phyloP scores from a whole-genome alignment of 2,888 invertebrate genomes.

The Caenorhabditis sp. region DNA sequence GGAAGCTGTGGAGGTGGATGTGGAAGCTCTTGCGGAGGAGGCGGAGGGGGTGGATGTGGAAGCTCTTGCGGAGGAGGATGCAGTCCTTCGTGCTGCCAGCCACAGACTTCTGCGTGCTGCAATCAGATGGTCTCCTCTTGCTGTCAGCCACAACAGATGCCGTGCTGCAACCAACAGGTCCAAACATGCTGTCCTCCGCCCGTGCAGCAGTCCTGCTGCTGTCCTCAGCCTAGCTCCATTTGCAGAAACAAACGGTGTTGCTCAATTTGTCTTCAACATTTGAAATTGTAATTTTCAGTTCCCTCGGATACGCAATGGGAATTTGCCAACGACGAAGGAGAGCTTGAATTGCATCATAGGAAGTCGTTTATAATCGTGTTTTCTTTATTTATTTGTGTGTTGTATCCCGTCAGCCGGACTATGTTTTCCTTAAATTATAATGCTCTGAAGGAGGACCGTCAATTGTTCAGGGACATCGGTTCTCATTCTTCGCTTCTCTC shows the following conservation, averaged over 20 bases:
- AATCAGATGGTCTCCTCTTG: constrained; percentile 24
- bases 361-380: constrained; percentile 43
- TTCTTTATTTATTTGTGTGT: constrained; percentile 16
- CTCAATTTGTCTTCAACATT: background rate
- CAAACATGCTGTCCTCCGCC: constrained; percentile 56
- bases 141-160: constrained; percentile 36
- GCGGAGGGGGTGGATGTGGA: constrained; percentile 20
- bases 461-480: constrained; percentile 50
- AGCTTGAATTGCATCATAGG: constrained; percentile 28
- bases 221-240: constrained; percentile 25
- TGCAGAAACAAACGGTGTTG: constrained; percentile 50
- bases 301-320: constrained; percentile 53
- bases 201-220: constrained; percentile 46
- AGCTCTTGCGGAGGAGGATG: constrained; percentile 29
- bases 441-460: constrained; percentile 45
- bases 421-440: constrained; percentile 25
- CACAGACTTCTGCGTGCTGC: constrained; percentile 50
- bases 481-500: constrained; percentile 41
- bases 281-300: constrained; percentile 21
- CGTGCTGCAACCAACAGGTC: constrained; percentile 51
- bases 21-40: constrained; percentile 25
- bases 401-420: background rate
- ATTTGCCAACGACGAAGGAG: constrained; percentile 42
- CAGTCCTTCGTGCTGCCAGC: constrained; percentile 46
- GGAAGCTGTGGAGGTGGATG: constrained; percentile 35